Percentiles rank a stretch among this genome's conserved stretches.
Evolutionary conservation across 2,797 vertebrate species (phyloP).

Genomic region (Setipinna tenuifilis): DNA sequence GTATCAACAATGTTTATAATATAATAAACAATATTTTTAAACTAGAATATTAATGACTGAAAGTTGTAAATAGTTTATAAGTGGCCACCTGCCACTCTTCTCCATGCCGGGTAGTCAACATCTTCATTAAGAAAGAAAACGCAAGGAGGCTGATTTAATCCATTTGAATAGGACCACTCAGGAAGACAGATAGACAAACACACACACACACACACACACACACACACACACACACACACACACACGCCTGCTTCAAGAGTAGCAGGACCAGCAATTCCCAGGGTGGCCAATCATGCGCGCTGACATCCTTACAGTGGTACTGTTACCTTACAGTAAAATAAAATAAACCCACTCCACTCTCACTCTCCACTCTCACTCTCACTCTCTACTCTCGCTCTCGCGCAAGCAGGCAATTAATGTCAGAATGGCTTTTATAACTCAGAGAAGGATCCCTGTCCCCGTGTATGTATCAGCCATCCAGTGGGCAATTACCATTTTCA

Average conservation of each 20-base stretch:
- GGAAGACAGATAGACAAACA: too few relatives aligned
- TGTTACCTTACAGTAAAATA: neutral
- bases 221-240: too few relatives aligned
- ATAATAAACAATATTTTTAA: neutral
- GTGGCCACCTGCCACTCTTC: neutral
- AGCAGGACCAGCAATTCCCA: neutral
- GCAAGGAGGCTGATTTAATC: neutral
- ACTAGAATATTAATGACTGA: neutral
- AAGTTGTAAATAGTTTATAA: neutral
- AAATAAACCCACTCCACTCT: neutral
- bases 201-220: too few relatives aligned
- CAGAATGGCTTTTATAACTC: slow-evolving; percentile 34
- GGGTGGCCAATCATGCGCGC: neutral
- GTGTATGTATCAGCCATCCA: slow-evolving; percentile 46
- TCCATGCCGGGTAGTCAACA: neutral
- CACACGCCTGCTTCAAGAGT: too few relatives aligned
- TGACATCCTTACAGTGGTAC: neutral
- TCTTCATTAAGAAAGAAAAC: neutral
- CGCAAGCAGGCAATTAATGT: slow-evolving; percentile 14
- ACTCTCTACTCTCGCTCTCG: too few relatives aligned
- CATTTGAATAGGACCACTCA: neutral
- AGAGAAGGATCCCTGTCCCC: slow-evolving; percentile 21
- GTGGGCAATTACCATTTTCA: slow-evolving; percentile 43
- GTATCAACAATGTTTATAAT: too few relatives aligned
- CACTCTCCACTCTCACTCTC: neutral